phyloP scores from a whole-genome alignment of 2,113 vertebrate species.

The Perognathus longimembris region DNA sequence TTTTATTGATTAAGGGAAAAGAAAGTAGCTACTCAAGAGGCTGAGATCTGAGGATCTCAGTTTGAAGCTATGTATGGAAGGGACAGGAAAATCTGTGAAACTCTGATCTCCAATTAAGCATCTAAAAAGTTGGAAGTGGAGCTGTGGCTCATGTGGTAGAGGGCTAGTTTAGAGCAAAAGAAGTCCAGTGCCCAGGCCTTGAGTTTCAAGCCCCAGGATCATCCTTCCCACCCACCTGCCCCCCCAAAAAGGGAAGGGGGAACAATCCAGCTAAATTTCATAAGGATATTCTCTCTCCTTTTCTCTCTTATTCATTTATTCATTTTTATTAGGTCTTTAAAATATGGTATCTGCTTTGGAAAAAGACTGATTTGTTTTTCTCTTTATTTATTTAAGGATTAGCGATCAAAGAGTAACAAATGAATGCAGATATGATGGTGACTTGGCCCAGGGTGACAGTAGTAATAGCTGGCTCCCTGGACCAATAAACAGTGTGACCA shows the following conservation, averaged over 20 bases:
- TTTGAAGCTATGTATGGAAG: too few species aligned
- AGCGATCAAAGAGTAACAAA: slow-evolving; percentile 49
- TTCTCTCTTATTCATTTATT: neutral
- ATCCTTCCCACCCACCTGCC: too few species aligned
- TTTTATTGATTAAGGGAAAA: neutral
- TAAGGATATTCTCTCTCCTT: neutral
- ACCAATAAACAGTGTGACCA: slow-evolving; percentile 51
- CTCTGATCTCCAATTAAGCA: too few species aligned
- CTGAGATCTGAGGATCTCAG: too few species aligned
- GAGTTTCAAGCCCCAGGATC: too few species aligned
- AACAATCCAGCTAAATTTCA: neutral
- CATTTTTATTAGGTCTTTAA: slow-evolving; percentile 37
- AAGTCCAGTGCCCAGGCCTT: too few species aligned
- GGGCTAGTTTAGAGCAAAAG: too few species aligned
- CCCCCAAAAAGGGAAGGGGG: neutral
- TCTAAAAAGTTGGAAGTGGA: too few species aligned
- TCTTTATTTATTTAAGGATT: slow-evolving; percentile 49
- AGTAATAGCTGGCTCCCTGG: slow-evolving; percentile 18
- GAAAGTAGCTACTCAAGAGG: neutral
- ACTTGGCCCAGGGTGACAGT: slow-evolving; percentile 4
- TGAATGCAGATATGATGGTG: slow-evolving; percentile 52
- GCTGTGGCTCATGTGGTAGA: too few species aligned
- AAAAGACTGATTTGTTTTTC: neutral
- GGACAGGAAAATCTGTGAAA: too few species aligned
- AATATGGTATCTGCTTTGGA: slow-evolving; percentile 21